Percentiles rank a stretch among this genome's conserved stretches.
phyloP scores from a whole-genome alignment of 2,888 invertebrate genomes.

The Diarsia mendica region DNA sequence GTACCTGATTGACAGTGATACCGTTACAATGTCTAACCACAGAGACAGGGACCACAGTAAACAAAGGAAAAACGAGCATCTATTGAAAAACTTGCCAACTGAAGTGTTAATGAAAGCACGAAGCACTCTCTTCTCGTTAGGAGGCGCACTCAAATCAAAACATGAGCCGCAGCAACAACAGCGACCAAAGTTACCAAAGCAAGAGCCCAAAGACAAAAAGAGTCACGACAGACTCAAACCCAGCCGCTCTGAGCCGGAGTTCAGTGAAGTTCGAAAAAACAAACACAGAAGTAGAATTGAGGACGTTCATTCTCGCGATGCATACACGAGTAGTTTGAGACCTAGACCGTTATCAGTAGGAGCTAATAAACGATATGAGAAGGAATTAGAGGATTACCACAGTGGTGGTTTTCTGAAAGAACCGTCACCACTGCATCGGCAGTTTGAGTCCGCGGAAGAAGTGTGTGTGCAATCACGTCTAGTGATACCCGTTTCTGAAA shows the following conservation, averaged over 20 bases:
- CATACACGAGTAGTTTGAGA: conserved; percentile 68
- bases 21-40: conserved; percentile 81
- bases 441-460: conserved; percentile 83
- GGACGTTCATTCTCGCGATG: conserved; percentile 71
- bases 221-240: conserved; percentile 82
- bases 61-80: conserved; percentile 83
- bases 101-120: conserved; percentile 87
- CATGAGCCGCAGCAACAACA: conserved; percentile 74
- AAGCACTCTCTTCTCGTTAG: conserved; percentile 85
- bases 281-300: conserved; percentile 82
- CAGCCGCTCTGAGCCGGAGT: conserved; percentile 85
- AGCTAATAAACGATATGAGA: conserved; percentile 80
- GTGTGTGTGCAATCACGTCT: conserved; percentile 85
- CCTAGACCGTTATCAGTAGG: conserved; percentile 85
- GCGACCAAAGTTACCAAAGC: conserved; percentile 78
- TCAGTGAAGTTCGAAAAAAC: conserved; percentile 79
- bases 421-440: conserved; percentile 71
- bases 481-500: conserved; percentile 84
- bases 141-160: conserved; percentile 87
- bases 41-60: conserved; percentile 85
- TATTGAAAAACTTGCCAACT: conserved; percentile 84
- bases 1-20: conserved; percentile 50
- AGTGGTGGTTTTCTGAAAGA: conserved; percentile 76
- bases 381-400: conserved; percentile 75
- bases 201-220: conserved; percentile 87